Percentiles rank a stretch among this genome's conserved stretches.
Evolutionary conservation across 2,797 vertebrate species (phyloP).

Genomic region (Artibeus jamaicensis): DNA sequence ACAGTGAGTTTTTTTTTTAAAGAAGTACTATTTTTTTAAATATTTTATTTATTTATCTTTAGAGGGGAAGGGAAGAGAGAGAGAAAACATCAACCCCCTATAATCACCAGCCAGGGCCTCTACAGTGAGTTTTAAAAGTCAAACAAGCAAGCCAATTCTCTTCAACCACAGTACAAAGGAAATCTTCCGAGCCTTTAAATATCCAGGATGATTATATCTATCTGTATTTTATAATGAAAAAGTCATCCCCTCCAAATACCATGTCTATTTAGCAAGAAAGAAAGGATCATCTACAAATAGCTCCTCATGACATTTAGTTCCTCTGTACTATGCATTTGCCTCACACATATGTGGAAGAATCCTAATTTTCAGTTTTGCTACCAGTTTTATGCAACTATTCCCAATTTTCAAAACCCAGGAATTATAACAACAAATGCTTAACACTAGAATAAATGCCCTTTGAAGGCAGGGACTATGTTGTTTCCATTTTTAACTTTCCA

Average conservation of each 20-base stretch:
- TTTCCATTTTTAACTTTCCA: background rate
- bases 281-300: background rate
- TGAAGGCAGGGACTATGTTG: background rate
- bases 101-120: no score
- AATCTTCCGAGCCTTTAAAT: background rate
- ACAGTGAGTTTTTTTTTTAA: background rate
- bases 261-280: background rate
- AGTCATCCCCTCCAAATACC: background rate
- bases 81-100: no score
- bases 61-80: no score
- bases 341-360: background rate
- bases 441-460: background rate
- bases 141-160: background rate
- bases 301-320: background rate
- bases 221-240: background rate
- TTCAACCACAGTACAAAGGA: background rate
- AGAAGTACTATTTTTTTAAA: no score
- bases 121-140: background rate
- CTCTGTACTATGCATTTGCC: background rate
- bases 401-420: background rate
- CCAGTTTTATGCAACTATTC: background rate
- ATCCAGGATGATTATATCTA: background rate
- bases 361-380: background rate
- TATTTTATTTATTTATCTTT: no score
- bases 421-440: background rate